Conservation (phyloP, 1,140 invertebrate genomes). For the Drosophila lowei region DNA sequence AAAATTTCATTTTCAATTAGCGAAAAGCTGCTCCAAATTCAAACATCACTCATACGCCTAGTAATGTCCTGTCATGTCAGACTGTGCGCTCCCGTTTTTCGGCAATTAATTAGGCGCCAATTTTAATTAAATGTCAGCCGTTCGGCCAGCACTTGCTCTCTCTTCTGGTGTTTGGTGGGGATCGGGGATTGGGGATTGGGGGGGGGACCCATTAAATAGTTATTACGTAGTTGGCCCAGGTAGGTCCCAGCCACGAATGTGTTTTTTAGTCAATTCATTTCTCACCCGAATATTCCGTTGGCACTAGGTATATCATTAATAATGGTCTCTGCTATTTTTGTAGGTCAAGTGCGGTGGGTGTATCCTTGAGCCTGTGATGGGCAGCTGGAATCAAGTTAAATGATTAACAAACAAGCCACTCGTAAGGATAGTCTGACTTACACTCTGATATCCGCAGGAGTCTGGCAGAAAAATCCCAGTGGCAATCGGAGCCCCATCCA, state of each 20-base stretch:
- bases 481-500: too few relatives aligned
- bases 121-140: conserved; percentile 73
- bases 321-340: conserved; percentile 13
- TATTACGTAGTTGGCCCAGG: conserved; percentile 59
- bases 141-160: conserved; percentile 40
- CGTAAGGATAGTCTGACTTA: too few relatives aligned
- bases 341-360: conserved; percentile 15
- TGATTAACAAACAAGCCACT: too few relatives aligned
- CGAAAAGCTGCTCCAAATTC: conserved; percentile 27
- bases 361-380: too few relatives aligned
- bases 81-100: conserved; percentile 40
- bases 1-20: conserved; percentile 56
- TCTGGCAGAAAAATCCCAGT: too few relatives aligned
- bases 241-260: conserved; percentile 52
- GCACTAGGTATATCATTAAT: conserved; percentile 30
- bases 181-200: conserved; percentile 4
- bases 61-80: conserved; percentile 61
- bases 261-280: conserved; percentile 69
- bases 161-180: too few relatives aligned
- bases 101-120: conserved; percentile 74
- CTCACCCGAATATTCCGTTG: conserved; percentile 31
- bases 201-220: conserved; percentile 70
- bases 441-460: too few relatives aligned
- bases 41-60: conserved; percentile 67
- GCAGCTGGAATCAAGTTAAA: too few relatives aligned